phyloP scores from a whole-genome alignment of 2,797 vertebrate genomes.

The Echeneis naucrates region DNA sequence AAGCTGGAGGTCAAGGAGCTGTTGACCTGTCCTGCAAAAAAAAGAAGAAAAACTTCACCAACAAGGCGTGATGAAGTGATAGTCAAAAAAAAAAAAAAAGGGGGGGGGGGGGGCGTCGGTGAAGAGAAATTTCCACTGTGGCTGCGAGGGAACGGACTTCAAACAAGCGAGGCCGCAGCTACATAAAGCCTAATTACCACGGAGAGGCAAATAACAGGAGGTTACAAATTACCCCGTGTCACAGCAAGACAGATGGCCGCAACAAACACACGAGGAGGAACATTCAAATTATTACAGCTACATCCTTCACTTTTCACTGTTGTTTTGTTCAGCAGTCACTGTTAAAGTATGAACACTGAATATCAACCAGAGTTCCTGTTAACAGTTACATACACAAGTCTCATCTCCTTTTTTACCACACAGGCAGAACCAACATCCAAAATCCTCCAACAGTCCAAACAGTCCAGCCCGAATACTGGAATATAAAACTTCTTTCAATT shows the following conservation, averaged over 20 bases:
- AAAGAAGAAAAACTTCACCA: slow-evolving; percentile 14
- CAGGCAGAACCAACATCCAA: no score
- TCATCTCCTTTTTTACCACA: no score
- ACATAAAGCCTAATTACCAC: slow-evolving; percentile 44
- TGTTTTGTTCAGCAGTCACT: background rate
- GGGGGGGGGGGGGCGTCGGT: background rate
- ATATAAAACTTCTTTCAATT: no score
- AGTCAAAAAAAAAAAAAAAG: slow-evolving; percentile 26
- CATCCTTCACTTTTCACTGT: slow-evolving; percentile 18
- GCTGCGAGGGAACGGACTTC: slow-evolving; percentile 13
- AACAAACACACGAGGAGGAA: background rate
- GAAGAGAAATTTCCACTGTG: slow-evolving; percentile 47
- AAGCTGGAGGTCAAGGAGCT: slow-evolving; percentile 62
- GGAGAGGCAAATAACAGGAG: slow-evolving; percentile 23
- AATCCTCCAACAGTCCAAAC: no score
- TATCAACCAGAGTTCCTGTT: slow-evolving; percentile 9
- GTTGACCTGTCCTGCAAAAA: slow-evolving; percentile 47
- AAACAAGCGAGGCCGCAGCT: slow-evolving; percentile 21
- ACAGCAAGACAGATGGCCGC: slow-evolving; percentile 40
- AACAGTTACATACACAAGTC: slow-evolving; percentile 6
- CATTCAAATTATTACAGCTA: slow-evolving; percentile 8
- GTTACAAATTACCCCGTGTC: slow-evolving; percentile 47
- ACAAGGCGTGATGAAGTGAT: slow-evolving; percentile 28
- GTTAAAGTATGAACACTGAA: background rate
- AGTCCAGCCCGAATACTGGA: no score